Conservation (phyloP, 2,888 invertebrate genomes). For the Aphidoletes aphidimyza region DNA sequence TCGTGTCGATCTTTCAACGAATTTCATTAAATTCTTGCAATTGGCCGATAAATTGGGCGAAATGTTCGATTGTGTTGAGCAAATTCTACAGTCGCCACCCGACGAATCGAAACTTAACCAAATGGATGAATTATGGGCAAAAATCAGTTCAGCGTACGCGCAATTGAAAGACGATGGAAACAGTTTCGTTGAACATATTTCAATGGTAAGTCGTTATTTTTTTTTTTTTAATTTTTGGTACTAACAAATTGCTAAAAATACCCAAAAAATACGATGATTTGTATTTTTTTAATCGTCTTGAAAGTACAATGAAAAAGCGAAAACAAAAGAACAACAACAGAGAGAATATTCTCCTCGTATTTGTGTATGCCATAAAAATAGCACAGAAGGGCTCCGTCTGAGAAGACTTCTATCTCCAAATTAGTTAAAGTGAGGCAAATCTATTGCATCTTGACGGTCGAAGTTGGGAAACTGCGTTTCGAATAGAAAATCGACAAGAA, state of each 20-base stretch:
- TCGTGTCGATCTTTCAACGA: conserved; percentile 74
- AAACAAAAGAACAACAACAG: neutral
- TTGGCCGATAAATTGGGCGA: conserved; percentile 74
- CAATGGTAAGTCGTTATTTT: conserved; percentile 67
- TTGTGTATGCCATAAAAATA: conserved; percentile 8
- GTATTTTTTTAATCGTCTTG: too few species aligned
- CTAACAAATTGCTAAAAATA: neutral
- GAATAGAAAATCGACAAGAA: too few species aligned
- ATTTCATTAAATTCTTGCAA: conserved; percentile 79
- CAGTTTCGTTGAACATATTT: conserved; percentile 73
- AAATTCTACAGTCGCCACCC: conserved; percentile 68
- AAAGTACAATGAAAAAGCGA: too few species aligned
- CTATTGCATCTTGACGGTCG: neutral
- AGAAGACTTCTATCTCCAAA: neutral
- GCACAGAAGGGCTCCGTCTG: conserved; percentile 9
- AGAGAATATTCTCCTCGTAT: neutral
- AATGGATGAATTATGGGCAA: conserved; percentile 69
- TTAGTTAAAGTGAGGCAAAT: conserved; percentile 36
- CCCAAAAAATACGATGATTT: conserved; percentile 3
- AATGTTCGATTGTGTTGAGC: conserved; percentile 75
- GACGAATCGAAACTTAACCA: conserved; percentile 70
- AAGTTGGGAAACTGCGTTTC: neutral
- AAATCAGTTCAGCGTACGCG: conserved; percentile 72
- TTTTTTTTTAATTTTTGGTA: too few species aligned
- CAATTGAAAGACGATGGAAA: conserved; percentile 76